A percentile compares a stretch with the other conserved stretches of the same genome.
Evolutionary conservation across 1,140 invertebrate genomes (phyloP).

Genomic region (Papilio helenus): DNA sequence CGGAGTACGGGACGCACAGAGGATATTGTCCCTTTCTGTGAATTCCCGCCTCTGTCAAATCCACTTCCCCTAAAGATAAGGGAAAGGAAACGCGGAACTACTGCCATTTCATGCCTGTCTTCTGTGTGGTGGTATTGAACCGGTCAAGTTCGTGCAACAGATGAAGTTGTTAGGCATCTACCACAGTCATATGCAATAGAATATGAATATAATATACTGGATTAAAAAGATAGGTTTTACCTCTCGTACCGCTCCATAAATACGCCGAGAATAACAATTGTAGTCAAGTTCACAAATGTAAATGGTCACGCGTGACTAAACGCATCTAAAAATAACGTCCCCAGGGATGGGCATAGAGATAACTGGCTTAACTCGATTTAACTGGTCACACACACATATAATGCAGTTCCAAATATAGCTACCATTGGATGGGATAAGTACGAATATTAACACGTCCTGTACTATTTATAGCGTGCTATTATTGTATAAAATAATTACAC

Average conservation of each 20-base stretch:
- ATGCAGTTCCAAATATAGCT: conserved; percentile 53
- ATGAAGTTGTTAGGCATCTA: too few relatives aligned
- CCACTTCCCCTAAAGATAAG: too few relatives aligned
- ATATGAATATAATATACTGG: background rate
- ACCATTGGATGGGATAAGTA: conserved; percentile 46
- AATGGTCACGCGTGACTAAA: conserved; percentile 64
- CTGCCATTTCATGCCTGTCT: too few relatives aligned
- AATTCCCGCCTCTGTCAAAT: too few relatives aligned
- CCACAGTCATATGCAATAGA: background rate
- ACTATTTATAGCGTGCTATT: conserved; percentile 39
- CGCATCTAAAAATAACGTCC: conserved; percentile 66
- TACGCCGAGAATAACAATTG: conserved; percentile 14
- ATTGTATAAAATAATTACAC: background rate
- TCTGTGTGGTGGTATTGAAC: too few relatives aligned
- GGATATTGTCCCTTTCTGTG: too few relatives aligned
- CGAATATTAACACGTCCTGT: conserved; percentile 49
- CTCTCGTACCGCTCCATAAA: background rate
- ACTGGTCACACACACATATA: conserved; percentile 51
- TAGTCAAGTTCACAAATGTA: conserved; percentile 44
- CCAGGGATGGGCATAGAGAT: conserved; percentile 64
- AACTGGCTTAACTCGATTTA: conserved; percentile 63
- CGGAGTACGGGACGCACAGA: too few relatives aligned
- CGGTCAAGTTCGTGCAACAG: too few relatives aligned
- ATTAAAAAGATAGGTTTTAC: background rate
- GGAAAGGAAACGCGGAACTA: too few relatives aligned